Evolutionary conservation across 2,797 vertebrate species (phyloP).

Genomic region (Sphaeramia orbicularis): DNA sequence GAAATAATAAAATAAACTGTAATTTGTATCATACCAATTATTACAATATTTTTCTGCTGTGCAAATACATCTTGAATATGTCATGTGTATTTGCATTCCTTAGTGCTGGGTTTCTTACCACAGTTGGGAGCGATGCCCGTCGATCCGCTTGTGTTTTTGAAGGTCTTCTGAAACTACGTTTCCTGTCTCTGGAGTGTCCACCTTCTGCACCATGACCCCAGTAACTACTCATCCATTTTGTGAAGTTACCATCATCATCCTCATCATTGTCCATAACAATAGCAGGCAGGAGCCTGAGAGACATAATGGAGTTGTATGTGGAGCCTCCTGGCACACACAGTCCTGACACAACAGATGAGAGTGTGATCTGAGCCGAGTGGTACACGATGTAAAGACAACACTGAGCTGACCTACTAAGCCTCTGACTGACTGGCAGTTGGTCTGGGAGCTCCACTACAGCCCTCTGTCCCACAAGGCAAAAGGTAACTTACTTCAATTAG

Average conservation of each 20-base stretch:
- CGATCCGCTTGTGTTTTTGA: conserved; percentile 76
- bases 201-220: conserved; percentile 89
- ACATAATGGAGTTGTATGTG: conserved; percentile 69
- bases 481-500: conserved; percentile 56
- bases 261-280: conserved; percentile 92
- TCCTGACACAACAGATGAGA: conserved; percentile 24
- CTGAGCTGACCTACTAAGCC: conserved; percentile 60
- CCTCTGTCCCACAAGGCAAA: conserved; percentile 41
- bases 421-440: conserved; percentile 16
- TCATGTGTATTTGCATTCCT: background rate
- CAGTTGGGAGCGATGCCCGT: conserved; percentile 90
- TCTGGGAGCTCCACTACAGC: conserved; percentile 36
- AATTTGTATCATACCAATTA: background rate
- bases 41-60: background rate
- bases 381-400: conserved; percentile 21
- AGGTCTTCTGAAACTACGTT: conserved; percentile 83
- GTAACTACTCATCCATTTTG: conserved; percentile 99
- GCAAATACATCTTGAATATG: background rate
- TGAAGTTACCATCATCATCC: conserved; percentile 94
- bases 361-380: conserved; percentile 22
- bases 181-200: conserved; percentile 78
- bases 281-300: conserved; percentile 80
- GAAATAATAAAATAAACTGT: background rate
- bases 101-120: conserved; percentile 82
- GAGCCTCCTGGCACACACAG: conserved; percentile 50